Evolutionary conservation across 2,113 vertebrate species (phyloP), one percentile per base, ranked within the genome.

Genomic region (Tragelaphus buxtoni): DNA sequence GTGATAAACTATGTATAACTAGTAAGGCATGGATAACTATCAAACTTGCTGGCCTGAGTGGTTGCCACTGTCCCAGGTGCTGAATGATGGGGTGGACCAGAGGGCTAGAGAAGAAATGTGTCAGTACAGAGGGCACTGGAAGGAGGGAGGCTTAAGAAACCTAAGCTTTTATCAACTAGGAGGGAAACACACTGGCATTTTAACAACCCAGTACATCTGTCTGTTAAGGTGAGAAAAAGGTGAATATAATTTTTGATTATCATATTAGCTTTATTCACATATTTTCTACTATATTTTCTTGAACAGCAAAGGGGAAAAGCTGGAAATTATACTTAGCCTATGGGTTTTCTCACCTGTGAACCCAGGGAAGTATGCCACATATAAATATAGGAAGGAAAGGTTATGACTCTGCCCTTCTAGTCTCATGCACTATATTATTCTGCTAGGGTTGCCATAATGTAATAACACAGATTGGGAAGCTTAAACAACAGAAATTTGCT

Each of bases 51-150:
- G 17, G 45, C 28, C 14, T 35, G 4, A 11, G n/a, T 30, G 7
- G 11, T 0, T 51, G 18, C 20, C 0, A 0, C 83, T 92, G 45
- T 93, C 61, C 81, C 2, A 58, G 65, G 72, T 92, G 18, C 82
- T 94, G 63, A 60, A 51, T 18, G 26, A 51, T 17, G 58, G 35
- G 1, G 1, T 0, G 0, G 9, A 14, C 2, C 9, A 7, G 4
- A n/a, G 26, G 0, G 49, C 8, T 45, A 53, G 7, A 24, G 39
- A 95, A 82, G 22, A 17, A 32, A 53, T 4, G 9, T 49, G 7
- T 28, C 53, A 72, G 22, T 17, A 2, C 9, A 82, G 17, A 47
- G 5, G 28, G 10, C 39, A 47, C 2, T 7, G 35, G 22, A 20
- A 51, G 24, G 18, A 63, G 26, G 12, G 14, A 58, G 3, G 45